Percentiles rank a stretch among this genome's conserved stretches.
phyloP scores from a whole-genome alignment of 2,888 invertebrate species.

The Caenorhabditis doughertyi region DNA sequence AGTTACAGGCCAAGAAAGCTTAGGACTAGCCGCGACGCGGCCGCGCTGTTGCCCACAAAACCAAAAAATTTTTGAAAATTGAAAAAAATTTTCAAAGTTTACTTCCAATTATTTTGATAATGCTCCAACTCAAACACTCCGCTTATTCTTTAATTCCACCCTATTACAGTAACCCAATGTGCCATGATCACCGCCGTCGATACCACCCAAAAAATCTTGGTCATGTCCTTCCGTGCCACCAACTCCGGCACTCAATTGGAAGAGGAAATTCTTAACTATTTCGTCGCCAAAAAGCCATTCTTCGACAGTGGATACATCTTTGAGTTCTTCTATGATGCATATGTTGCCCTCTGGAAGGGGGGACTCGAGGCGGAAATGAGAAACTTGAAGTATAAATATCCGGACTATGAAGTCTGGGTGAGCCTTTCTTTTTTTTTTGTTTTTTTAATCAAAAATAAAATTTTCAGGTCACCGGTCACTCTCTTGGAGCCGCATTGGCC shows the following conservation, averaged over 20 bases:
- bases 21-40: neutral
- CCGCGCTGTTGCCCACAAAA: neutral
- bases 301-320: constrained; percentile 61
- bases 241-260: constrained; percentile 43
- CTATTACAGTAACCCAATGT: constrained; percentile 51
- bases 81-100: neutral
- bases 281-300: constrained; percentile 48
- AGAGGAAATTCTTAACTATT: constrained; percentile 60
- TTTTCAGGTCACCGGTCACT: constrained; percentile 60
- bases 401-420: constrained; percentile 61
- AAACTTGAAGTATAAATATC: constrained; percentile 59
- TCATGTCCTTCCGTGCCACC: constrained; percentile 65
- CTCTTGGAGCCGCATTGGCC: constrained; percentile 55
- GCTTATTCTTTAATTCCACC: too few relatives aligned
- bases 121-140: neutral
- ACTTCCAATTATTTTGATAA: neutral
- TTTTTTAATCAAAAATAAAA: neutral
- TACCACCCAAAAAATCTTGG: constrained; percentile 46
- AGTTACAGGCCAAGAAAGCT: neutral
- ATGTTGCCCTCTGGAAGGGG: constrained; percentile 59
- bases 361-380: constrained; percentile 54
- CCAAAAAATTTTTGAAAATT: neutral
- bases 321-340: constrained; percentile 65
- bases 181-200: constrained; percentile 62
- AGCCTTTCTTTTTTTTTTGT: neutral